Conservation (phyloP, 2,113 vertebrate genomes). For the Oophaga pumilio region DNA sequence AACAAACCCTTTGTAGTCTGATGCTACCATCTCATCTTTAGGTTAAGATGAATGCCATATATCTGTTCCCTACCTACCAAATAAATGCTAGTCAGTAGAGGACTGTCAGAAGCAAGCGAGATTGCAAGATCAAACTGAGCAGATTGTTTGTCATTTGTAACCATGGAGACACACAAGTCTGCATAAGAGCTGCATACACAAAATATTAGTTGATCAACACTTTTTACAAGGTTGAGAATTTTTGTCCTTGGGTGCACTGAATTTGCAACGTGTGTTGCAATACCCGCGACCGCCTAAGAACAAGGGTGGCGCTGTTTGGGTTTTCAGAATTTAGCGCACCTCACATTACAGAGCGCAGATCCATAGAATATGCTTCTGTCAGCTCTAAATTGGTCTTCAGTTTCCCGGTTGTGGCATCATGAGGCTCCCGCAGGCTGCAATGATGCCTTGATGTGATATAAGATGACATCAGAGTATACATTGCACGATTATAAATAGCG, state of each 20-base stretch:
- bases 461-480: conserved; percentile 4
- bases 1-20: too few relatives aligned
- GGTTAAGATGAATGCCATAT: not conserved
- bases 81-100: not conserved
- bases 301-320: not conserved
- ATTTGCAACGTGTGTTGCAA: not conserved
- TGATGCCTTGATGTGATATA: conserved; percentile 14
- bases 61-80: not conserved
- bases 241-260: not conserved
- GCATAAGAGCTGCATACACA: too few relatives aligned
- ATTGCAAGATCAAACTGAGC: too few relatives aligned
- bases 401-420: not conserved
- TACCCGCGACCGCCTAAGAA: not conserved
- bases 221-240: too few relatives aligned
- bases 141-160: too few relatives aligned
- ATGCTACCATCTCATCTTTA: not conserved
- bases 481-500: conserved; percentile 12
- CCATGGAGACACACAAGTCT: too few relatives aligned
- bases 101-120: too few relatives aligned
- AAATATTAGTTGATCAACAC: too few relatives aligned
- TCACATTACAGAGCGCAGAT: not conserved
- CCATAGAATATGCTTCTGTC: not conserved
- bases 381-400: not conserved
- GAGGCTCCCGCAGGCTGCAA: not conserved
- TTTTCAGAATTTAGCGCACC: not conserved